Evolutionary conservation across 2,113 vertebrate genomes (phyloP), one percentile per base, ranked within the genome.

Genomic region (Haliaeetus leucogaster): DNA sequence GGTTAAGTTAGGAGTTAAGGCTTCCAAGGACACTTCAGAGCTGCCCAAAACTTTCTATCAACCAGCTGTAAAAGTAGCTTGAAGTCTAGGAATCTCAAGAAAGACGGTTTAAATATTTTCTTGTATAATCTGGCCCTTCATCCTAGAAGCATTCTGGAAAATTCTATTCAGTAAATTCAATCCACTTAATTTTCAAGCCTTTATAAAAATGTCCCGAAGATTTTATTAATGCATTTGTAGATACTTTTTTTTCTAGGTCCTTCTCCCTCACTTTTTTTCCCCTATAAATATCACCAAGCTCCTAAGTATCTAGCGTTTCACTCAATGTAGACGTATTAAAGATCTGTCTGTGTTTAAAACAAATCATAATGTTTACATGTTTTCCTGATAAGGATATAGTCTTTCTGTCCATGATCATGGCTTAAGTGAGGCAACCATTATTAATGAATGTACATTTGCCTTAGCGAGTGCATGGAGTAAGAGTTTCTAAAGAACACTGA

Each of bases 401-500:
- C 95, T 95, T 96, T 96, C 93, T 96, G 38, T 82, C 89, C 26
- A 17, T 94, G 61, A 98, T 93, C 89, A 97, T 70, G 76, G 96
- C 84, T 97, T 95, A 97, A 97, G 82, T 91, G 89, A 96, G 89
- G 87, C 77, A 98, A 96, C 67, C 95, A 96, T 98, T 98, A 98
- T 97, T 98, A 98, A 98, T 96, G 95, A 93, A 97, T 76, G 82
- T 95, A 89, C 95, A 97, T 98, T 95, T 98, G 96, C 95, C 96
- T 94, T 90, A 95, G 67, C 55, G 62, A 97, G 61, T 62, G 40
- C 76, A 84, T 23, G 22, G 78, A 11, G 7, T 66, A 76, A 94
- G n/a, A 58, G 82, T 78, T 97, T 96, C 95, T 96, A 93, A 83
- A 87, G 92, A 91, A 62, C 47, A 80, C 59, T 96, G 91, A 97